Percentiles rank a stretch among this genome's conserved stretches.
Conservation (phyloP, 92 coral and sea anemone species). For the Porites divaricata region DNA sequence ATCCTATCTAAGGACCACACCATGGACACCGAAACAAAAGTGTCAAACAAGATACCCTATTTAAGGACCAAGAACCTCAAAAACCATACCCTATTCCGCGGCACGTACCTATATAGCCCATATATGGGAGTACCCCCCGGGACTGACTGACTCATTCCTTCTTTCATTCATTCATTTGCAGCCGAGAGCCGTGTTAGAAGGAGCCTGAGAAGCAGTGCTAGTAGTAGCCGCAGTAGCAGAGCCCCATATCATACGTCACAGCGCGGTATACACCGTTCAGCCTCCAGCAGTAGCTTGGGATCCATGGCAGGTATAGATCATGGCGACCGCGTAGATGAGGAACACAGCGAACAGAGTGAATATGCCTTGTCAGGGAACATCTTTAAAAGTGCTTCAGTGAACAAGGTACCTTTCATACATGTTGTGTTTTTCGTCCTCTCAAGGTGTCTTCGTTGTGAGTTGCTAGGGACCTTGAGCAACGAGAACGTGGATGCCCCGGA, state of each 20-base stretch:
- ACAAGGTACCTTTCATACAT: constrained; percentile 11
- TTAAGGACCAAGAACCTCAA: too few species aligned
- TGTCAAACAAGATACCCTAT: too few species aligned
- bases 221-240: constrained; percentile 63
- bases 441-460: not conserved
- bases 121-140: too few species aligned
- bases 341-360: constrained; percentile 37
- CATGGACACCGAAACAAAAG: too few species aligned
- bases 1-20: too few species aligned
- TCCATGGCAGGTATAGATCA: constrained; percentile 64
- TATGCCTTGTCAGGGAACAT: constrained; percentile 22
- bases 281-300: constrained; percentile 75
- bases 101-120: too few species aligned
- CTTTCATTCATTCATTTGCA: not conserved
- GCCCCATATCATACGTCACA: constrained; percentile 75
- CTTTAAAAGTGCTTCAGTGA: not conserved
- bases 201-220: constrained; percentile 65
- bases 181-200: constrained; percentile 66
- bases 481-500: too few species aligned
- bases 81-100: too few species aligned
- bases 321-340: constrained; percentile 34
- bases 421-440: not conserved
- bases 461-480: not conserved
- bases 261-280: constrained; percentile 68
- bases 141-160: not conserved